These are phyloP conservation scores for Rhinophrynus dorsalis DNA, from an alignment of 2,797 vertebrate species.

Conservation along the genomic window DNA sequence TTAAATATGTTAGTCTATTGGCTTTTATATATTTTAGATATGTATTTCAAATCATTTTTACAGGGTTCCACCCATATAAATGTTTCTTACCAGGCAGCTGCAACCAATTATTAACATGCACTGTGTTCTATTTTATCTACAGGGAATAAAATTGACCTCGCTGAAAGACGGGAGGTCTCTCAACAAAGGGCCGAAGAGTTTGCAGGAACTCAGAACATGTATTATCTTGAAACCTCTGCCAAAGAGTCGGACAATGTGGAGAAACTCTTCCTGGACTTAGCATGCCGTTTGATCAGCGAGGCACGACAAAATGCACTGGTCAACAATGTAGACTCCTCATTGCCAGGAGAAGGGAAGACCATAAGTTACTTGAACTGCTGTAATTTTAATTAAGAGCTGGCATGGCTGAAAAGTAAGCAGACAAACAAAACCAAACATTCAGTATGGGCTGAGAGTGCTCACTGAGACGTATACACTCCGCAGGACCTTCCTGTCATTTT, in stretches of 20 bases:
- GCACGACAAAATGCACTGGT: conserved; percentile 96
- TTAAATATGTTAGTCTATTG: too few species aligned
- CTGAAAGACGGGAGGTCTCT: conserved; percentile 92
- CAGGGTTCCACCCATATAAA: too few species aligned
- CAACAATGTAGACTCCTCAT: conserved; percentile 91
- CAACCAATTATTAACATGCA: too few species aligned
- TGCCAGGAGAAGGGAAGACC: conserved; percentile 94
- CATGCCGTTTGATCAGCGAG: conserved; percentile 91
- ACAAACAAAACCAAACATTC: conserved; percentile 47
- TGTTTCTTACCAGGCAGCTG: too few species aligned
- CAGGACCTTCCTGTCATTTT: conserved; percentile 61
- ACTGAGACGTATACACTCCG: conserved; percentile 51
- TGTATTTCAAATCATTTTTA: too few species aligned
- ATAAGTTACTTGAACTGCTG: conserved; percentile 99
- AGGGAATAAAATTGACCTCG: conserved; percentile 98
- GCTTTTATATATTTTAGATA: too few species aligned
- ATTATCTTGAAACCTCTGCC: conserved; percentile 96
- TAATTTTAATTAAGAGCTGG: conserved; percentile 83
- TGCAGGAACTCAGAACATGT: conserved; percentile 93
- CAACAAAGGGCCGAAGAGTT: conserved; percentile 95
- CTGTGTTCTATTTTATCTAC: conserved; percentile 53
- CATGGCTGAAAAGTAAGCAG: conserved; percentile 27
- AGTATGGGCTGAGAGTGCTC: conserved; percentile 45
- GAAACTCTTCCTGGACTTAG: conserved; percentile 97
- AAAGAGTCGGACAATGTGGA: conserved; percentile 98